These are phyloP conservation scores for Tineola bisselliella DNA, from an alignment of 2,888 invertebrate species.

Conservation along the genomic window DNA sequence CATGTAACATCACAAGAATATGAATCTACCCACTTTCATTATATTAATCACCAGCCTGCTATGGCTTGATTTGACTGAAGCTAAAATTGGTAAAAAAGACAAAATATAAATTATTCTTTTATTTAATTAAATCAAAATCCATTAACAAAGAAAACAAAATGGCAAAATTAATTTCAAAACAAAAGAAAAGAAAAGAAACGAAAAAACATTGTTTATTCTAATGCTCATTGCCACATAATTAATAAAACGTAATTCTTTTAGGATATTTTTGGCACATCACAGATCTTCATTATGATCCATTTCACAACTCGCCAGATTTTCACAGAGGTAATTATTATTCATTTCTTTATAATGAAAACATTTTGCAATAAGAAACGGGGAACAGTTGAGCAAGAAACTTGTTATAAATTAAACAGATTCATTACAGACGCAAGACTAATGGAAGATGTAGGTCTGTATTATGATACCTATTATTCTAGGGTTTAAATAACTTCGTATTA, in stretches of 20 bases:
- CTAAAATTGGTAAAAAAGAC: constrained; percentile 49
- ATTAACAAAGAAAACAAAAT: too few species aligned
- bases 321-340: constrained; percentile 43
- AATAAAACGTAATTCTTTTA: constrained; percentile 38
- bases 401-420: background rate
- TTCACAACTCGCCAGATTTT: constrained; percentile 63
- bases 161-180: too few species aligned
- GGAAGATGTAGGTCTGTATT: background rate
- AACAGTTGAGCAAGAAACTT: background rate
- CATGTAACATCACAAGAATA: constrained; percentile 53
- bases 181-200: too few species aligned
- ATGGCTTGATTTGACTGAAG: constrained; percentile 57
- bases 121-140: too few species aligned
- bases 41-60: constrained; percentile 57
- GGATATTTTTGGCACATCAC: constrained; percentile 97
- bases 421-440: background rate
- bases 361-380: background rate
- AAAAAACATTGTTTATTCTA: too few species aligned
- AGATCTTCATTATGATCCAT: constrained; percentile 91
- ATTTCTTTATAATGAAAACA: background rate
- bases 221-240: constrained; percentile 3
- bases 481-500: background rate
- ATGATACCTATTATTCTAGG: background rate
- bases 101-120: too few species aligned
- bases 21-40: constrained; percentile 50